phyloP scores from a whole-genome alignment of 2,113 vertebrate species.

The Sphaerodactylus townsendi region DNA sequence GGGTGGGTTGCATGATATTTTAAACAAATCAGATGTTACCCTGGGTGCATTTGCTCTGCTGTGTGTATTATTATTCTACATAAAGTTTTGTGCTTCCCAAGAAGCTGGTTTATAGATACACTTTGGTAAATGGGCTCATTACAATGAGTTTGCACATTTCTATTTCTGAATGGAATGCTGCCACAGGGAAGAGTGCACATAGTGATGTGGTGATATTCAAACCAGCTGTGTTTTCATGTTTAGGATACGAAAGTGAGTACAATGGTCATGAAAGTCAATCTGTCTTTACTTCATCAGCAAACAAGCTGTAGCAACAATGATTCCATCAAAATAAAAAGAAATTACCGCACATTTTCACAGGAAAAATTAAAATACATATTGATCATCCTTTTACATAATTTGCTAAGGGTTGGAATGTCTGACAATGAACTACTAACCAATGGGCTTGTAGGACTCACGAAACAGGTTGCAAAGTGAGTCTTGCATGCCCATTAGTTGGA shows the following conservation, averaged over 20 bases:
- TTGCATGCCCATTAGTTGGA: too few species aligned
- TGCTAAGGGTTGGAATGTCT: too few species aligned
- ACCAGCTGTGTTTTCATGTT: background rate
- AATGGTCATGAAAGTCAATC: background rate
- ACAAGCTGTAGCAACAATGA: too few species aligned
- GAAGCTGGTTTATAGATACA: background rate
- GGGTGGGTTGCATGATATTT: too few species aligned
- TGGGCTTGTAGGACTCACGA: too few species aligned
- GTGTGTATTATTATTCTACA: background rate
- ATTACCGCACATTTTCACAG: too few species aligned
- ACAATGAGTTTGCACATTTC: background rate
- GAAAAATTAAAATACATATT: too few species aligned
- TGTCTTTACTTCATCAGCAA: too few species aligned
- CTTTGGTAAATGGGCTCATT: background rate
- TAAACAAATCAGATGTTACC: background rate
- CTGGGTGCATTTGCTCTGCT: background rate
- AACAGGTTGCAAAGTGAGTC: too few species aligned
- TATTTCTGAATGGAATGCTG: background rate
- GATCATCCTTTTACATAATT: too few species aligned
- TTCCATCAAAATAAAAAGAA: too few species aligned
- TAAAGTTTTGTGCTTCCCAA: background rate
- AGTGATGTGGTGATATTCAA: background rate
- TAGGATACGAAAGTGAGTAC: background rate
- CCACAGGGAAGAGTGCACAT: background rate
- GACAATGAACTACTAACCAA: too few species aligned